Percentiles rank a stretch among this genome's conserved stretches.
Evolutionary conservation across 1,140 invertebrate genomes (phyloP).

Genomic region (Cotesia typhae): DNA sequence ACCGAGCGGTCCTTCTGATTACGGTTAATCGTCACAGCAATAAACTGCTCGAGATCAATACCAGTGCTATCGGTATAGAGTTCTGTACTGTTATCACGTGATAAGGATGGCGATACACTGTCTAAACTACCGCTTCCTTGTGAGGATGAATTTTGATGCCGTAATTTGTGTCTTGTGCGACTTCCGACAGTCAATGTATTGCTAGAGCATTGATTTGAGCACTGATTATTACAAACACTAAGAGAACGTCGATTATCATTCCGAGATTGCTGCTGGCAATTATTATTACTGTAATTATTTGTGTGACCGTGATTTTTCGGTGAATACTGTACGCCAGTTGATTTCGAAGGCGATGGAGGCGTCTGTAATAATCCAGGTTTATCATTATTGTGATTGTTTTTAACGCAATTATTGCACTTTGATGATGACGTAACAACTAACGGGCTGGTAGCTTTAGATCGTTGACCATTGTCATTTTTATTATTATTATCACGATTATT

Average conservation of each 20-base stretch:
- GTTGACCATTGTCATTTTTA: constrained; percentile 44
- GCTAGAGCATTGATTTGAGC: constrained; percentile 63
- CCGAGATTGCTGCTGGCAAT: constrained; percentile 54
- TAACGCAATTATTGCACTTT: constrained; percentile 63
- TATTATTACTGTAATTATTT: constrained; percentile 46
- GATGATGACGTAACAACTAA: constrained; percentile 33
- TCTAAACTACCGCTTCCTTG: constrained; percentile 72
- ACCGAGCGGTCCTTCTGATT: constrained; percentile 87
- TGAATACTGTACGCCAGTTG: constrained; percentile 56
- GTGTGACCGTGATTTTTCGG: constrained; percentile 54
- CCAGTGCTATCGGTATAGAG: constrained; percentile 81
- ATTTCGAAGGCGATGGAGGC: constrained; percentile 56
- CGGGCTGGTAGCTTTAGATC: constrained; percentile 38
- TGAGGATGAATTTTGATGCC: constrained; percentile 70
- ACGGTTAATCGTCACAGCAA: constrained; percentile 89
- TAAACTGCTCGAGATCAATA: constrained; percentile 85
- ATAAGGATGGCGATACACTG: constrained; percentile 70
- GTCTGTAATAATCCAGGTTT: constrained; percentile 58
- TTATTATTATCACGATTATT: constrained; percentile 42
- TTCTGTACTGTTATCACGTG: constrained; percentile 83
- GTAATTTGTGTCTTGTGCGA: constrained; percentile 65
- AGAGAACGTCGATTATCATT: constrained; percentile 48
- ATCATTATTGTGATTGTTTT: constrained; percentile 58
- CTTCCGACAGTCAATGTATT: constrained; percentile 63
- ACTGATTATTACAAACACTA: constrained; percentile 65